A percentile compares a stretch with the other conserved stretches of the same genome.
phyloP scores from a whole-genome alignment of 1,140 invertebrate genomes.

The Sycophila sp. region DNA sequence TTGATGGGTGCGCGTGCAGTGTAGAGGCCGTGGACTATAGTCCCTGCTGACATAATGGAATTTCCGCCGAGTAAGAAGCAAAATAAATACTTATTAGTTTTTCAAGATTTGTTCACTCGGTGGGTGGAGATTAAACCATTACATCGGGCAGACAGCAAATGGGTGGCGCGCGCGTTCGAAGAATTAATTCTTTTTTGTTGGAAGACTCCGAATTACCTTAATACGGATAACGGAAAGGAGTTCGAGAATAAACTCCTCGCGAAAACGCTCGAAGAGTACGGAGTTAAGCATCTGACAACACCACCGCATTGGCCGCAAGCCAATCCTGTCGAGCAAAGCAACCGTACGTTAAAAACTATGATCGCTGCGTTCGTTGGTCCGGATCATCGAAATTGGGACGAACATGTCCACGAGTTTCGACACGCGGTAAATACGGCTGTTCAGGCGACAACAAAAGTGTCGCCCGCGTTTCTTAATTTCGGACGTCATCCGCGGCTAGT shows the following conservation, averaged over 20 bases:
- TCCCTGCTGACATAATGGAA: slow-evolving; percentile 47
- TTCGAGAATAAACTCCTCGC: slow-evolving; percentile 12
- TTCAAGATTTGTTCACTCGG: slow-evolving; percentile 52
- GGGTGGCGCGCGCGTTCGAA: background rate
- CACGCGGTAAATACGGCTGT: slow-evolving; percentile 61
- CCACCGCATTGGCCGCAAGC: background rate
- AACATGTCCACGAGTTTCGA: slow-evolving; percentile 46
- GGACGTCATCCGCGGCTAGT: too few relatives aligned
- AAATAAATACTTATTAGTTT: slow-evolving; percentile 47
- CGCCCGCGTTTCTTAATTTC: too few relatives aligned
- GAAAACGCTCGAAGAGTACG: background rate
- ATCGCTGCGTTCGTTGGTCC: slow-evolving; percentile 50
- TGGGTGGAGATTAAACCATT: background rate
- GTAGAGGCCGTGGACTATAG: slow-evolving; percentile 40
- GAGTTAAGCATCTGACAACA: background rate
- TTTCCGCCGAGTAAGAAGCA: background rate
- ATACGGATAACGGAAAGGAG: slow-evolving; percentile 28
- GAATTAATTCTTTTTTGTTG: background rate
- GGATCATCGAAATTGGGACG: slow-evolving; percentile 58
- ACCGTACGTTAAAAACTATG: slow-evolving; percentile 55
- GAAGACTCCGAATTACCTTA: background rate
- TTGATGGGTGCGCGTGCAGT: slow-evolving; percentile 18
- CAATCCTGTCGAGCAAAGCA: slow-evolving; percentile 43
- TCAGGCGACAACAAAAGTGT: too few relatives aligned
- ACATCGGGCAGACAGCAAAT: background rate